Evolutionary conservation across 1,140 invertebrate genomes (phyloP).

Genomic region (Galleria mellonella): DNA sequence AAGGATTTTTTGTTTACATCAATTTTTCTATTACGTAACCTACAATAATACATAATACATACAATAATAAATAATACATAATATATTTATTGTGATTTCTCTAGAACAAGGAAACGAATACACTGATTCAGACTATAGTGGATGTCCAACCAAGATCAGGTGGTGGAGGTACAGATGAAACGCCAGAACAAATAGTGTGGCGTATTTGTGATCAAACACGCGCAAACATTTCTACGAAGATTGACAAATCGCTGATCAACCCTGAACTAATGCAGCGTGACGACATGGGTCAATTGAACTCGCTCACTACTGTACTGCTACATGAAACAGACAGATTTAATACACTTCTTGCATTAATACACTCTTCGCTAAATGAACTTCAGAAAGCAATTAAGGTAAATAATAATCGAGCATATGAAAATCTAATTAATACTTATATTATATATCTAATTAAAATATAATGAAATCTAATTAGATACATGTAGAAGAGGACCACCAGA

Average conservation of each 20-base stretch:
- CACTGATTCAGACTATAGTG: slow-evolving; percentile 81
- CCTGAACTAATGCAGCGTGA: slow-evolving; percentile 46
- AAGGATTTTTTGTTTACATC: too few relatives aligned
- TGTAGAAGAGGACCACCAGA: too few relatives aligned
- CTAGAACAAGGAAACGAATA: slow-evolving; percentile 82
- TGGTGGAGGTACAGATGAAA: slow-evolving; percentile 76
- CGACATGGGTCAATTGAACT: slow-evolving; percentile 78
- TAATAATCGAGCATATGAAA: too few relatives aligned
- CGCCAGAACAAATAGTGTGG: slow-evolving; percentile 84
- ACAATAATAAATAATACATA: too few relatives aligned
- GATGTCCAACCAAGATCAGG: slow-evolving; percentile 82
- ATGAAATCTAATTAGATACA: too few relatives aligned
- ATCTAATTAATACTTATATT: too few relatives aligned
- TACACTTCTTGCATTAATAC: slow-evolving; percentile 81
- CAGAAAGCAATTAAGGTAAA: slow-evolving; percentile 85
- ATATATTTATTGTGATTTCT: slow-evolving; percentile 12
- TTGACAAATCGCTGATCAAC: slow-evolving; percentile 46
- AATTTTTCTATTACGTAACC: too few relatives aligned
- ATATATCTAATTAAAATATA: too few relatives aligned
- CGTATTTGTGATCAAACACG: slow-evolving; percentile 80
- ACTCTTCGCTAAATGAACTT: slow-evolving; percentile 82
- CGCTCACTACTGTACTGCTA: slow-evolving; percentile 87
- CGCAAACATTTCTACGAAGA: slow-evolving; percentile 16
- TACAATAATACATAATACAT: too few relatives aligned
- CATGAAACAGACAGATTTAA: slow-evolving; percentile 93